Evolutionary conservation across 2,113 vertebrate genomes (phyloP), one percentile per base, ranked within the genome.

Genomic region (Aldabrachelys gigantea): DNA sequence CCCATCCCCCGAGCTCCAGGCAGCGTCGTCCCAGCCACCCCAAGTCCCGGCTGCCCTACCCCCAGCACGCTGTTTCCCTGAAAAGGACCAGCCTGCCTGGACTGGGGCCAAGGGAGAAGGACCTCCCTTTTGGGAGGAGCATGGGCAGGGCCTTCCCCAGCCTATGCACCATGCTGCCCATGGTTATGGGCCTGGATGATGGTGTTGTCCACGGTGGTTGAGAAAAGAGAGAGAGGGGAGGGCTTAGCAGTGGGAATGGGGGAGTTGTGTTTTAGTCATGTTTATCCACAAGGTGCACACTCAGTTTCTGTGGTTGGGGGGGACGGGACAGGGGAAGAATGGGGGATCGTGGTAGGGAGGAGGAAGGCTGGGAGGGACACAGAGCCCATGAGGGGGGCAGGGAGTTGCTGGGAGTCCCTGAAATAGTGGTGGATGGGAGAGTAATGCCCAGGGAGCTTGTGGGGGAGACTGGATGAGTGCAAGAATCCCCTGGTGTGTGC

Each of bases 351-450:
- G 38, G 35, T 35, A 52, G 57, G 78, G 75, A 47, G 52, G 59
- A 29, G 1, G 6, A 25, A 81, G 17, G 59, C 16, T 3, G 0
- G 1, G 19, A 49, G 54, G n/a, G 12, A 49, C 53, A 6, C 38
- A 29, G 2, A 69, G 54, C 72, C n/a, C 10, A 41, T 13, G n/a
- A 38, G 8, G 29, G 25, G 4, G 29, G 52, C 31, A 38, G 50
- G 19, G 29, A 41, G 38, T 75, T 41, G 21, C 38, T 10, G 5
- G n/a, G 22, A 41, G 38, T 75, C 9, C 10, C 38, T 41, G 21
- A 75, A 75, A 75, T 41, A 38, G 21, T 10, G 21, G 14, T 8
- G 10, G 21, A 41, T 75, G n/a, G 38, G n/a, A 22, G 38, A 5
- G 38, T 38, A 38, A 41, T 21, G 24, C n/a, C 4, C 38, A 62